Percentiles rank a stretch among this genome's conserved stretches.
Conservation (phyloP, 2,888 invertebrate genomes). For the Ophioninae sp. region DNA sequence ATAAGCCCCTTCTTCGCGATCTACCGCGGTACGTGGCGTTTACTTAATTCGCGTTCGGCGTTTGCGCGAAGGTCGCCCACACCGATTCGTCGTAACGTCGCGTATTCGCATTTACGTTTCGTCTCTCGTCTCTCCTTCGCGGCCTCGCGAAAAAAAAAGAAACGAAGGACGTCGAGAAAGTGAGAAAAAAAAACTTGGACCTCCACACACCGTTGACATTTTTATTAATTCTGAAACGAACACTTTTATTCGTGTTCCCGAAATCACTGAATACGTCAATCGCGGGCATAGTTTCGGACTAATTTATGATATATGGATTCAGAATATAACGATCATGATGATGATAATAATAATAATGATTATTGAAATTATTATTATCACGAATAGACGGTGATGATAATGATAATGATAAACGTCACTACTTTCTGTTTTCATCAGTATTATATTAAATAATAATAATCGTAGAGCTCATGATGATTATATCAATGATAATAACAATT, state of each 20-base stretch:
- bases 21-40: background rate
- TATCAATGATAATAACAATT: no score
- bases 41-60: slow-evolving; percentile 10
- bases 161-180: no score
- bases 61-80: background rate
- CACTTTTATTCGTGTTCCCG: background rate
- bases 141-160: background rate
- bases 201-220: background rate
- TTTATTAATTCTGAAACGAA: background rate
- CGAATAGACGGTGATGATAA: no score
- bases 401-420: no score
- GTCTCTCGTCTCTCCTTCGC: background rate
- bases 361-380: no score
- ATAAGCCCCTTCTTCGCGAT: background rate
- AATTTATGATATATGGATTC: background rate
- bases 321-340: background rate
- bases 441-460: no score
- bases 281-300: background rate
- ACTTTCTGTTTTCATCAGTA: no score
- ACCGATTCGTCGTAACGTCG: slow-evolving; percentile 15
- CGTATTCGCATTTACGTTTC: background rate
- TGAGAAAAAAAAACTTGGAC: background rate
- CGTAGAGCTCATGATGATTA: no score
- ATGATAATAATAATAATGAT: background rate
- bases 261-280: background rate